Percentiles rank a stretch among this genome's conserved stretches.
phyloP scores from a whole-genome alignment of 2,113 vertebrate species.

The Oxyura jamaicensis region DNA sequence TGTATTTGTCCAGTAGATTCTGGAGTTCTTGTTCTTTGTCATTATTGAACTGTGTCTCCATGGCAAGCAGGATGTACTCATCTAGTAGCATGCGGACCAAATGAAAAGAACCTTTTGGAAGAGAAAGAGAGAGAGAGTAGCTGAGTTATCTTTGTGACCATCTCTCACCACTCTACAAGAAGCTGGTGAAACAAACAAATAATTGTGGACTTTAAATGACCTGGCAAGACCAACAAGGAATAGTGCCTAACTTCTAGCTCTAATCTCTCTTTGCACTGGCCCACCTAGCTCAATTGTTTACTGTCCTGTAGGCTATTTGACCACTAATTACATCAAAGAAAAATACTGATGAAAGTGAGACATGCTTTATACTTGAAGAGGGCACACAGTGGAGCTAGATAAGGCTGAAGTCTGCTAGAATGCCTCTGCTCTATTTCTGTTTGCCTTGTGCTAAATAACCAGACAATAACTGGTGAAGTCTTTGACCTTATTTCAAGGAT shows the following conservation, averaged over 20 bases:
- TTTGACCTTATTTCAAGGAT: conserved; percentile 63
- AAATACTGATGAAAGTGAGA: conserved; percentile 84
- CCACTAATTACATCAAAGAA: conserved; percentile 86
- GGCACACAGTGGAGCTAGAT: conserved; percentile 84
- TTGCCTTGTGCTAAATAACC: conserved; percentile 75
- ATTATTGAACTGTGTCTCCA: conserved; percentile 99
- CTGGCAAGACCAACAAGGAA: conserved; percentile 81
- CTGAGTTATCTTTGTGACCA: conserved; percentile 82
- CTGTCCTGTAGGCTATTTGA: conserved; percentile 78
- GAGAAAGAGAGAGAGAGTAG: conserved; percentile 43
- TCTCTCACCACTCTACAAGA: conserved; percentile 77
- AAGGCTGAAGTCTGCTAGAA: conserved; percentile 78
- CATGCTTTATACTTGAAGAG: conserved; percentile 79
- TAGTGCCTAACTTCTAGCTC: conserved; percentile 70
- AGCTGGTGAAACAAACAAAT: conserved; percentile 81
- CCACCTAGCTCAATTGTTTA: conserved; percentile 81
- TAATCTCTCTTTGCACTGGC: conserved; percentile 79
- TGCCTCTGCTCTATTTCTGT: conserved; percentile 70
- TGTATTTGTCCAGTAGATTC: conserved; percentile 95
- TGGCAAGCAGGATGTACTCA: conserved; percentile 95
- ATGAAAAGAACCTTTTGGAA: conserved; percentile 92
- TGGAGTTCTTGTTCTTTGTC: conserved; percentile 98
- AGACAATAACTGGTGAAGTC: conserved; percentile 63
- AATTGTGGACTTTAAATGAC: conserved; percentile 83
- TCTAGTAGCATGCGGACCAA: conserved; percentile 97